phyloP scores from a whole-genome alignment of 1,140 invertebrate species.

The Aricia agestis region DNA sequence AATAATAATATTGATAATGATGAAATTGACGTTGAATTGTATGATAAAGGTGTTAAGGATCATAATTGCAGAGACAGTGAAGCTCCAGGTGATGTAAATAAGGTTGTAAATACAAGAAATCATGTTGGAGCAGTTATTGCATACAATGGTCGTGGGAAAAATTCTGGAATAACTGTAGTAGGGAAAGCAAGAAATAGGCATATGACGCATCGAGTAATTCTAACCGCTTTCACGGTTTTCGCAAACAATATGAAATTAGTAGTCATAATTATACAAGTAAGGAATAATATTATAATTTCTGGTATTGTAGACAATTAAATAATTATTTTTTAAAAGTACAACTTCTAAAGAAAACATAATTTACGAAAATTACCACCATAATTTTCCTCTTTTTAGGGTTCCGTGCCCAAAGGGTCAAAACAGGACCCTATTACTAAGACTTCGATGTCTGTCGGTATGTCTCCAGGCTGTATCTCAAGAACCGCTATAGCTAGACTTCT shows the following conservation, averaged over 20 bases:
- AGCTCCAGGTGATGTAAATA: conserved; percentile 19
- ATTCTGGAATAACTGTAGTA: conserved; percentile 50
- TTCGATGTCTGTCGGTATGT: no score
- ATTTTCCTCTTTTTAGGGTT: no score
- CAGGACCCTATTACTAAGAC: no score
- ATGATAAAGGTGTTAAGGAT: conserved; percentile 7
- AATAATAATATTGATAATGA: conserved; percentile 20
- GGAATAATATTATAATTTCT: not conserved
- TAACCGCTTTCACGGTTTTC: conserved; percentile 18
- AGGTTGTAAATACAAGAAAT: conserved; percentile 33
- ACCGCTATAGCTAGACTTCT: no score
- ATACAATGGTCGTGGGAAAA: conserved; percentile 66
- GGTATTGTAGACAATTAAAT: no score
- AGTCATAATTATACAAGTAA: not conserved
- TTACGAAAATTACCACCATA: no score
- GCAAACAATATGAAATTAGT: conserved; percentile 7
- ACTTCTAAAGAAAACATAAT: no score
- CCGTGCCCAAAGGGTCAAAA: no score
- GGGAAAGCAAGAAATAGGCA: conserved; percentile 47
- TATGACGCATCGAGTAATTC: conserved; percentile 21
- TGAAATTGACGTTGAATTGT: conserved; percentile 13
- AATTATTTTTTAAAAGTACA: no score
- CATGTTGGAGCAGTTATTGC: conserved; percentile 40
- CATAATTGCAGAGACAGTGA: conserved; percentile 19
- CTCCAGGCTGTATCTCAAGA: no score